Evolutionary conservation across 1,140 invertebrate genomes (phyloP).

Genomic region (Platyscapa corneri): DNA sequence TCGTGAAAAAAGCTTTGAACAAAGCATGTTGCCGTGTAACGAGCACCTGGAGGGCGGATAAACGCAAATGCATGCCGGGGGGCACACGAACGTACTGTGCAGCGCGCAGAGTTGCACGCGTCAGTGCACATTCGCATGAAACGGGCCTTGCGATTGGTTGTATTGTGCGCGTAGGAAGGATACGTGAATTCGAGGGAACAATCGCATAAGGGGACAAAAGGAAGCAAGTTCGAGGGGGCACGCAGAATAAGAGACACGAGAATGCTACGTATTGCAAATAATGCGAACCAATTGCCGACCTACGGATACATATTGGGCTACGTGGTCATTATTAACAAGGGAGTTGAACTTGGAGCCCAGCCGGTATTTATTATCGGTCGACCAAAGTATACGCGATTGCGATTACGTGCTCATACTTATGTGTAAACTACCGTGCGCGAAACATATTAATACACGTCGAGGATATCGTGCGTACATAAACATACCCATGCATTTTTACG

Average conservation of each 20-base stretch:
- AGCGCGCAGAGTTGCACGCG: background rate
- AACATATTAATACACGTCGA: background rate
- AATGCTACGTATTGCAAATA: background rate
- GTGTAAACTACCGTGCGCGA: background rate
- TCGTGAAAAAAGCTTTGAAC: background rate
- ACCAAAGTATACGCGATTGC: background rate
- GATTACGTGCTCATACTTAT: background rate
- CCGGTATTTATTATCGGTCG: background rate
- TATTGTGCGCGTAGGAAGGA: background rate
- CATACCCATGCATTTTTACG: background rate
- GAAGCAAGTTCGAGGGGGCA: background rate
- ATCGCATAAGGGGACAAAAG: constrained; percentile 16
- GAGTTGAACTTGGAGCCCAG: background rate
- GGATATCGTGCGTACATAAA: background rate
- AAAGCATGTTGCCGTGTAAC: background rate
- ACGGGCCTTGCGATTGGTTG: background rate
- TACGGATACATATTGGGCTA: background rate
- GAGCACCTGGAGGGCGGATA: background rate
- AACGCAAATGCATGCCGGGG: background rate
- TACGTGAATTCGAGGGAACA: constrained; percentile 12
- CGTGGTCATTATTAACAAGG: background rate
- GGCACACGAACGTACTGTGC: no score
- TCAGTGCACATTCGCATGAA: constrained; percentile 2
- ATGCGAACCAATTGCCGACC: background rate
- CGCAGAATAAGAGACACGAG: background rate